Base-by-base conservation (phyloP, 2,888 invertebrate genomes). In the Hipparchia sbordonii region DNA sequence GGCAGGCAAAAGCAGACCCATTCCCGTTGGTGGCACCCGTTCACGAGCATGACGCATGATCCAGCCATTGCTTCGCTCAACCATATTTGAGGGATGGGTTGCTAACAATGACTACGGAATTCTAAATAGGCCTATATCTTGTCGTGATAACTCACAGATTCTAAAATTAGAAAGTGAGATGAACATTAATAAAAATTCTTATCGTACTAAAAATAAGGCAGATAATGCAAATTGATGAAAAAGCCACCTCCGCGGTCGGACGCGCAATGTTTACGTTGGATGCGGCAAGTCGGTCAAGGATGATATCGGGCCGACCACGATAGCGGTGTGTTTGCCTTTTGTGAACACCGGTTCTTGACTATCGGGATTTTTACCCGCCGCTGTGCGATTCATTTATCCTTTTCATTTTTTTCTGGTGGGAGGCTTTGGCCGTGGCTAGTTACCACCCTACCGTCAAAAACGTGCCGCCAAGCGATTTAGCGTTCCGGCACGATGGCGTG, bases 221-320 rank as follows among this genome's bases (percentile, higher is more conserved):
- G 61, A 69, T 69, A 69, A 69, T 62, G 69, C 61, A 10, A 54
- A 54, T 52, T 39, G 69, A 48, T 23, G 52, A 69, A 69, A 61
- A 69, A 61, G 0, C 9, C 51, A 8, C 10, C 52, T 52, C 23
- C 51, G 48, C 69, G 57, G 57, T 48, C 48, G 7, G 48, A 51
- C 57, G 54, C 54, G 72, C 72, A 75, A 75, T 75, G 67, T 75
- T 73, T 73, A 63, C 72, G 67, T 69, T 61, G 69, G 13, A 4
- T 39, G 45, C 69, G 23, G 39, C 52, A 61, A 69, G 45, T 61
- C 67, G 76, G 76, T 73, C 76, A 76, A 76, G 76, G 75, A 61
- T 72, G 57, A 13, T 45, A 54, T 61, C 67, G 71, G 54, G 48
- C 67, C 67, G 67, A 51, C 67, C 61, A 33, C 61, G 68, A 61